Evolutionary conservation across 2,888 invertebrate species (phyloP).

Genomic region (Acanthosepion esculentum): DNA sequence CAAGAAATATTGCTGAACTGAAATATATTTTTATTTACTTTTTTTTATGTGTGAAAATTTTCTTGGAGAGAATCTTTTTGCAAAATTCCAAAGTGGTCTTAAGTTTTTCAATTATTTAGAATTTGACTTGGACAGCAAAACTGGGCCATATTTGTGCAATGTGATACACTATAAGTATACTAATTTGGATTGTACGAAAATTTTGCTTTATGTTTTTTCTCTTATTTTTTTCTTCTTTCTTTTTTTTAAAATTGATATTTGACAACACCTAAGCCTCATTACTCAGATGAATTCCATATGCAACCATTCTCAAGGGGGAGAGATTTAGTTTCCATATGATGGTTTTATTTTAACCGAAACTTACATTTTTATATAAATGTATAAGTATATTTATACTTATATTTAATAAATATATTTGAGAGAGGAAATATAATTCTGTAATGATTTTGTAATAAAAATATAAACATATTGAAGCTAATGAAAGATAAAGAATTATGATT

Average conservation of each 20-base stretch:
- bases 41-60: neutral
- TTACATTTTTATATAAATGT: neutral
- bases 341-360: neutral
- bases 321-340: slow-evolving; percentile 24
- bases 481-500: no score
- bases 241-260: neutral
- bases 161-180: neutral
- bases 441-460: neutral
- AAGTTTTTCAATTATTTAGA: neutral
- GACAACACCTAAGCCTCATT: neutral
- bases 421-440: neutral
- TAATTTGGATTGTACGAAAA: neutral
- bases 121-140: neutral
- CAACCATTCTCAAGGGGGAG: neutral
- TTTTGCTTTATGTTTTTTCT: neutral
- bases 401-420: neutral
- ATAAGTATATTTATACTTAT: neutral
- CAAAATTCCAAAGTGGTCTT: neutral
- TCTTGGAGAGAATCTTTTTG: neutral
- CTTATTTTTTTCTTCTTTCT: neutral
- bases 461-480: no score
- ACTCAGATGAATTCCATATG: neutral
- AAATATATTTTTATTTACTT: neutral
- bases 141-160: neutral
- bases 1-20: neutral